Evolutionary conservation across 2,797 vertebrate species (phyloP).

Genomic region (Thalassophryne amazonica): DNA sequence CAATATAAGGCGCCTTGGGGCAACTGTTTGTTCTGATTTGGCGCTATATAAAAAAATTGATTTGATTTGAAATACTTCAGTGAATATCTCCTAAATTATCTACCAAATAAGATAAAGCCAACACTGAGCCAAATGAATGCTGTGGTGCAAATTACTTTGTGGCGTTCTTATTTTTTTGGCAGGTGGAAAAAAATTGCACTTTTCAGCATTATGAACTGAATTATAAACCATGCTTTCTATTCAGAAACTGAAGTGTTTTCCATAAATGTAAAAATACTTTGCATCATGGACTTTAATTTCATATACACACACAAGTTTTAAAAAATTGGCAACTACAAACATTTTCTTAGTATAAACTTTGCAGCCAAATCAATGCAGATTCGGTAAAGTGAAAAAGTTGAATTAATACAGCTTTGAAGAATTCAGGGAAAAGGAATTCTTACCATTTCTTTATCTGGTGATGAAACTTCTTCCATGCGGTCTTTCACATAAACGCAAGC

Average conservation of each 20-base stretch:
- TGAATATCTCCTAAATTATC: no score
- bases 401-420: background rate
- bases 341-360: no score
- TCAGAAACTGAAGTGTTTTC: slow-evolving; percentile 5
- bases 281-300: no score
- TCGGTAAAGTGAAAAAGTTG: background rate
- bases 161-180: slow-evolving; percentile 1
- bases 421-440: slow-evolving; percentile 13
- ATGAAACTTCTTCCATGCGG: slow-evolving; percentile 83
- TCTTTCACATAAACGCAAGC: slow-evolving; percentile 87
- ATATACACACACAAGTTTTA: no score
- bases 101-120: no score
- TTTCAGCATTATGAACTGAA: slow-evolving; percentile 1
- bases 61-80: no score
- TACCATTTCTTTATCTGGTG: slow-evolving; percentile 83
- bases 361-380: background rate
- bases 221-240: background rate
- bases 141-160: no score
- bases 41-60: no score
- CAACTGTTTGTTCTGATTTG: no score
- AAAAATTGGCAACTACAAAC: background rate
- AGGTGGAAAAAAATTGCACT: slow-evolving; percentile 13
- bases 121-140: no score
- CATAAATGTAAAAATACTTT: background rate
- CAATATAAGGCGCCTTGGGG: no score